phyloP scores from a whole-genome alignment of 2,113 vertebrate genomes.

The Carettochelys insculpta region DNA sequence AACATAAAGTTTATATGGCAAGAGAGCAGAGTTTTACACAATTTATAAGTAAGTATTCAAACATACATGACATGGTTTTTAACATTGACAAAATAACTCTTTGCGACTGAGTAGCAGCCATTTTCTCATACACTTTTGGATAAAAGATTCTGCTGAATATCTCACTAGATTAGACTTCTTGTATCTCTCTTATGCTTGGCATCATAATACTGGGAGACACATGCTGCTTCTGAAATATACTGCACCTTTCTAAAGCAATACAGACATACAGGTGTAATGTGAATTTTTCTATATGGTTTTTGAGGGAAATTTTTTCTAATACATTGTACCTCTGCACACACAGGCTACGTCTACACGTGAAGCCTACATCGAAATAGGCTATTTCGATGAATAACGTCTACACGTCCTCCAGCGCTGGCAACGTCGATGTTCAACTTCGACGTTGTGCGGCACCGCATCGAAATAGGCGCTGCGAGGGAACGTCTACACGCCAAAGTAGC shows the following conservation, averaged over 20 bases:
- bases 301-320: slow-evolving; percentile 16
- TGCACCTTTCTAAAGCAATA: neutral
- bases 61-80: neutral
- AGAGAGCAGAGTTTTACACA: accelerated
- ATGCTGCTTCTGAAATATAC: accelerated
- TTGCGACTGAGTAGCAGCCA: neutral
- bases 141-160: accelerated
- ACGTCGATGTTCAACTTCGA: no score
- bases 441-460: no score
- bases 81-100: accelerated
- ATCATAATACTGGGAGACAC: accelerated
- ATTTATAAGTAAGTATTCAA: neutral
- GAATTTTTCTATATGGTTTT: neutral
- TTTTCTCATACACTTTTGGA: neutral
- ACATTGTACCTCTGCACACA: neutral
- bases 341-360: no score
- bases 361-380: no score
- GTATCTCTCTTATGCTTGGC: neutral
- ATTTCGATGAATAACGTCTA: no score
- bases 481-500: no score
- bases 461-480: no score
- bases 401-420: no score
- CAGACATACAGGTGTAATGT: neutral
- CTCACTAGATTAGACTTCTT: accelerated
- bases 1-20: neutral